Evolutionary conservation across 1,140 invertebrate species (phyloP).

Genomic region (Drosophila sulfurigaster): DNA sequence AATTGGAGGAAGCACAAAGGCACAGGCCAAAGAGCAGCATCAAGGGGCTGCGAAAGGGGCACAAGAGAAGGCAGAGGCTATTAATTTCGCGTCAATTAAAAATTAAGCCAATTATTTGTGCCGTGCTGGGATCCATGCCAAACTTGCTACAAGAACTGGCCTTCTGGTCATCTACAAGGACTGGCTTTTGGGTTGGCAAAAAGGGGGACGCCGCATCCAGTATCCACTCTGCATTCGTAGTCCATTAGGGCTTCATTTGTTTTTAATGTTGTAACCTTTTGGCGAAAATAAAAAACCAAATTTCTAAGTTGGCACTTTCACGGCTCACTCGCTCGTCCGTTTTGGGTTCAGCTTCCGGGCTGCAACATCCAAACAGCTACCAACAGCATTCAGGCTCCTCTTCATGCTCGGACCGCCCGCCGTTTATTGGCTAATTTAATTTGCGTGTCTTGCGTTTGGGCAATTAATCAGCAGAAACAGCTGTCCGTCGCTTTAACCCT

Average conservation of each 20-base stretch:
- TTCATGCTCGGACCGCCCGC: conserved; percentile 51
- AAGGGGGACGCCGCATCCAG: too few relatives aligned
- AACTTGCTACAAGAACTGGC: conserved; percentile 37
- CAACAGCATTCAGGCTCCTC: background rate
- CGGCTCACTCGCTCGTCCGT: conserved; percentile 40
- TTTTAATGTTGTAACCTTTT: conserved; percentile 82
- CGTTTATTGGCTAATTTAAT: conserved; percentile 83
- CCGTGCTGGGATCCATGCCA: conserved; percentile 44
- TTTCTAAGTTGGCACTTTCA: conserved; percentile 80
- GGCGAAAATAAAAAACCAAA: conserved; percentile 60
- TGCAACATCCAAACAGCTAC: background rate
- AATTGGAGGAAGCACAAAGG: background rate
- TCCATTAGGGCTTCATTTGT: conserved; percentile 83
- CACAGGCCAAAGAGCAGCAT: background rate
- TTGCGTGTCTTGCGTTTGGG: conserved; percentile 82
- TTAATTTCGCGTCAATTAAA: conserved; percentile 83
- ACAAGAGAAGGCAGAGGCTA: conserved; percentile 54
- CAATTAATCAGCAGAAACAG: conserved; percentile 81
- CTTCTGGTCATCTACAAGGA: conserved; percentile 43
- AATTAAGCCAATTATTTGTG: conserved; percentile 83
- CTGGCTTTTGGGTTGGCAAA: conserved; percentile 6
- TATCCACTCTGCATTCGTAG: conserved; percentile 62
- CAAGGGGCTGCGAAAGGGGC: background rate
- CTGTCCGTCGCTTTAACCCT: conserved; percentile 76
- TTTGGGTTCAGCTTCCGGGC: conserved; percentile 20